These are phyloP conservation scores for Oscheius sp. DNA, from an alignment of 2,888 invertebrate species.

Conservation along the genomic window DNA sequence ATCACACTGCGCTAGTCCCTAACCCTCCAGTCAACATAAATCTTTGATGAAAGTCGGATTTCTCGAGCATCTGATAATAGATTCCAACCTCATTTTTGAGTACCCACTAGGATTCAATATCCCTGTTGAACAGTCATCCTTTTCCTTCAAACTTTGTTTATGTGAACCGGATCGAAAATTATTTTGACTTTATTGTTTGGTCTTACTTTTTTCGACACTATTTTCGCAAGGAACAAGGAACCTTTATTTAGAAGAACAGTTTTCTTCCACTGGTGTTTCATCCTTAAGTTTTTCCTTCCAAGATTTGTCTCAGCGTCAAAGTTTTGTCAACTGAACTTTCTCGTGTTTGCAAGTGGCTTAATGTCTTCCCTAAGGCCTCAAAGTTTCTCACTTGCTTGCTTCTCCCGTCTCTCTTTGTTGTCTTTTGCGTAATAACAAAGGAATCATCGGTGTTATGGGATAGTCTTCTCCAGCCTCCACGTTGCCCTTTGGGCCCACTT, in stretches of 20 bases:
- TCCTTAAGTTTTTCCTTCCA: no score
- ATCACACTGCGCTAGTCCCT: slow-evolving; percentile 5
- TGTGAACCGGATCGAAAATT: no score
- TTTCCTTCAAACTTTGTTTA: not conserved
- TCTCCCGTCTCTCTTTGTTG: not conserved
- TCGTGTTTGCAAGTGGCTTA: slow-evolving; percentile 13
- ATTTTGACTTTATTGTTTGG: no score
- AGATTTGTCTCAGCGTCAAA: no score
- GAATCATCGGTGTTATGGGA: not conserved
- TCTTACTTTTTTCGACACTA: no score
- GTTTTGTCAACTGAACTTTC: no score
- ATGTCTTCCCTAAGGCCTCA: slow-evolving; percentile 5
- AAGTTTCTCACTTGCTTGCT: slow-evolving; percentile 10
- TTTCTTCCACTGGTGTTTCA: no score
- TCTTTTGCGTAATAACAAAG: not conserved
- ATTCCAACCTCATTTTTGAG: slow-evolving; percentile 27
- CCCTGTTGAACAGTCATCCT: not conserved
- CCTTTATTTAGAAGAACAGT: no score
- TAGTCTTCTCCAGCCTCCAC: not conserved
- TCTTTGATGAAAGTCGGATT: slow-evolving; percentile 33
- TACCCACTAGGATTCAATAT: not conserved
- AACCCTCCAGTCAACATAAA: slow-evolving; percentile 24
- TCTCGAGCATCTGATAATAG: slow-evolving; percentile 29
- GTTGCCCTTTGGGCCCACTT: not conserved
- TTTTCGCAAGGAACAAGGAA: no score